phyloP scores from a whole-genome alignment of 2,797 vertebrate genomes.

The Fringilla coelebs region DNA sequence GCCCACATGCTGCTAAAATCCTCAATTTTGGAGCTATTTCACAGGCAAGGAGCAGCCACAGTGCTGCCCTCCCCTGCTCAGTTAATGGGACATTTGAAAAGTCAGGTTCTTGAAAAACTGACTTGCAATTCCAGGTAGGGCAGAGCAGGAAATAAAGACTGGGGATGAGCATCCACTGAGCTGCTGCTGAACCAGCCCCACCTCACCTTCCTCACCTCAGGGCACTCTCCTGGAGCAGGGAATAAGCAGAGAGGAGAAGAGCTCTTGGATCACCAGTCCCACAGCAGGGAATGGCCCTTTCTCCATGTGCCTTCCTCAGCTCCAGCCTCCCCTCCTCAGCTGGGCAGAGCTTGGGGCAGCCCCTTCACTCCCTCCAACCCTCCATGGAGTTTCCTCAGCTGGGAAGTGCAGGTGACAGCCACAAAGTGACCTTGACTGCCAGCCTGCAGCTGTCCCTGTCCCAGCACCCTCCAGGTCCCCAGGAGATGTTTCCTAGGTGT shows the following conservation, averaged over 20 bases:
- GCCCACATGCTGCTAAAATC: background rate
- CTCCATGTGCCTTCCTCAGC: background rate
- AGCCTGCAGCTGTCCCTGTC: background rate
- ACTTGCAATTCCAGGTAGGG: background rate
- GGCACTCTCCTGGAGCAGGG: background rate
- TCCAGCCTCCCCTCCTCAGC: background rate
- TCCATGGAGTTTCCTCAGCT: background rate
- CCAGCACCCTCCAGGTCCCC: too few species aligned
- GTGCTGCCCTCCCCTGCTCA: background rate
- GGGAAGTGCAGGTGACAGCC: background rate
- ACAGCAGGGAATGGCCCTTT: background rate
- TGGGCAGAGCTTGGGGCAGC: background rate
- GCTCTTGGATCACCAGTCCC: rapidly evolving
- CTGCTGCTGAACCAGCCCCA: background rate
- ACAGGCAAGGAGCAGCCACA: background rate
- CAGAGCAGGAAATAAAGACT: background rate
- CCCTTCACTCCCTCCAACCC: background rate
- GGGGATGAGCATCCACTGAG: background rate
- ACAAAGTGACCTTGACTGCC: rapidly evolving
- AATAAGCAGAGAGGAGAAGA: background rate
- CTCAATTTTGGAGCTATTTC: background rate
- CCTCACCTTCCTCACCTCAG: rapidly evolving
- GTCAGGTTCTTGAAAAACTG: too few species aligned
- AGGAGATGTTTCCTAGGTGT: background rate
- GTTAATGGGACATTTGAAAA: too few species aligned